A percentile compares a stretch with the other conserved stretches of the same genome.
Conservation (phyloP, 1,140 invertebrate genomes). For the Pseudachorutes palmiensis region DNA sequence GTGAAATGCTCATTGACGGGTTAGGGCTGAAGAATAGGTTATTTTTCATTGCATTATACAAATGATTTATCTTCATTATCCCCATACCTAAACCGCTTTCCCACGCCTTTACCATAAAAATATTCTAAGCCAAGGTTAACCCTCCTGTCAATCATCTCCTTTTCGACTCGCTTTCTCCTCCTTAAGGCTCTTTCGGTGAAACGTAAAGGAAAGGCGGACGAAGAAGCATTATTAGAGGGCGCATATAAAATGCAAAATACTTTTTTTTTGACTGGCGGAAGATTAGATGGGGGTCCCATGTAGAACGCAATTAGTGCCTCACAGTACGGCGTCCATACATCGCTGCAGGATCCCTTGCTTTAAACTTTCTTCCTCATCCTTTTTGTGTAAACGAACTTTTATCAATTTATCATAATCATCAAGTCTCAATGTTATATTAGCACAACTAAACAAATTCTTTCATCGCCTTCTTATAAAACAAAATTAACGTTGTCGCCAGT, state of each 20-base stretch:
- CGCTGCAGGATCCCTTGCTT: neutral
- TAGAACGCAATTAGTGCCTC: neutral
- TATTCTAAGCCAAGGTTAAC: neutral
- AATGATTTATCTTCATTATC: constrained; percentile 11
- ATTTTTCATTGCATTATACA: constrained; percentile 17
- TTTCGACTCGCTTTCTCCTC: no score
- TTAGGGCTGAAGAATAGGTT: constrained; percentile 38
- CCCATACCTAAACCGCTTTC: neutral
- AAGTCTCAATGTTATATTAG: no score
- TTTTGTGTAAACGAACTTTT: no score
- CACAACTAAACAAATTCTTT: no score
- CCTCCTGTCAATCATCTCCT: neutral
- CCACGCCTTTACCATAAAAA: no score
- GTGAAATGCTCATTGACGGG: constrained; percentile 36
- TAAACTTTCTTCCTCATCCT: no score
- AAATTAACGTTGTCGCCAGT: no score
- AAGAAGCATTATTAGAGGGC: no score
- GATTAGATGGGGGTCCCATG: neutral
- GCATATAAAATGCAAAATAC: neutral
- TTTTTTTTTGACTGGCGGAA: neutral
- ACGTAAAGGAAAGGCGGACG: no score
- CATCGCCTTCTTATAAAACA: no score
- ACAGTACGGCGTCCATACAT: neutral
- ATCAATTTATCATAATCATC: no score
- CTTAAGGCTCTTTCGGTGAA: no score